Evolutionary conservation across 2,797 vertebrate genomes (phyloP).

Genomic region (Gymnothorax javanicus): DNA sequence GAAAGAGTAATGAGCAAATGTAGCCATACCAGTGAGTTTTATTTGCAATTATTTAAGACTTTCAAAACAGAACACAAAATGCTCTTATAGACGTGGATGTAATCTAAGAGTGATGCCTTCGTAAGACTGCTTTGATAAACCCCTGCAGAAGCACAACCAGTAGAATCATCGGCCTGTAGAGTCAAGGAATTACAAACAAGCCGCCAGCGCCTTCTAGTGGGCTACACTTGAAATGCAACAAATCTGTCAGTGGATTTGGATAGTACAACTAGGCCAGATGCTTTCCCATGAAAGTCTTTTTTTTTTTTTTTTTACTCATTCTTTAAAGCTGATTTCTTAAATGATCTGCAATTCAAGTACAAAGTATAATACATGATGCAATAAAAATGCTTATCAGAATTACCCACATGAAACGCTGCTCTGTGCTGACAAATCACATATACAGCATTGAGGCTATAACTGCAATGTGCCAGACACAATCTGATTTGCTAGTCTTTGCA

Average conservation of each 20-base stretch:
- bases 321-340: not conserved
- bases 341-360: not conserved
- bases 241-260: not conserved
- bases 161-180: not conserved
- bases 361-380: not conserved
- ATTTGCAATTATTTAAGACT: not conserved
- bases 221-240: not conserved
- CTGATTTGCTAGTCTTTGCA: not conserved
- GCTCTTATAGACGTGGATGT: not conserved
- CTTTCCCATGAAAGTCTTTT: not conserved
- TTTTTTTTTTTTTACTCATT: not conserved
- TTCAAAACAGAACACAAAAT: not conserved
- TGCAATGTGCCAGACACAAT: not conserved
- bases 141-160: not conserved
- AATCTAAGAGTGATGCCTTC: not conserved
- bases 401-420: not conserved
- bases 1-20: not conserved
- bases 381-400: too few species aligned
- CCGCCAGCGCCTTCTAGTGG: conserved; percentile 23
- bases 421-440: too few species aligned
- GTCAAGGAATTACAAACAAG: not conserved
- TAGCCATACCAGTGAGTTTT: not conserved
- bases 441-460: not conserved
- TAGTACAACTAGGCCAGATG: not conserved
- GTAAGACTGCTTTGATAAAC: not conserved